These are phyloP conservation scores for Phyto melanocephala DNA, from an alignment of 2,888 invertebrate species.

Conservation along the genomic window DNA sequence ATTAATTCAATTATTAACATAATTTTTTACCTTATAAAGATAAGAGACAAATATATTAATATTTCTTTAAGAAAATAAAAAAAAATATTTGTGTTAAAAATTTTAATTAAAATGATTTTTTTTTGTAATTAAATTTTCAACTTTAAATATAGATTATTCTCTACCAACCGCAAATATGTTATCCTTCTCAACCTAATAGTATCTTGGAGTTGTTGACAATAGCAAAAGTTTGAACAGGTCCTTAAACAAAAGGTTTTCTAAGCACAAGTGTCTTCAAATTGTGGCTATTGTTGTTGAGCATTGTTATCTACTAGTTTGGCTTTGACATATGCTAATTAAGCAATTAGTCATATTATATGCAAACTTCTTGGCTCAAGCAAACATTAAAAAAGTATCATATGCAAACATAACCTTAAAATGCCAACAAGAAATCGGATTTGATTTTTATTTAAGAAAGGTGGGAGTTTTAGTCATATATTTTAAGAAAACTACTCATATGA, in stretches of 20 bases:
- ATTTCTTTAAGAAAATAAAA: too few relatives aligned
- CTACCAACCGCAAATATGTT: not conserved
- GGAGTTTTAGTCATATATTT: constrained; percentile 61
- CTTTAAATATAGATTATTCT: too few relatives aligned
- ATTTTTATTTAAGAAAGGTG: constrained; percentile 4
- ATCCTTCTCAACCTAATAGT: not conserved
- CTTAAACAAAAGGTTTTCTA: constrained; percentile 28
- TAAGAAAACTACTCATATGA: constrained; percentile 66
- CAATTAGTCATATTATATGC: constrained; percentile 77
- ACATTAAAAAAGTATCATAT: not conserved
- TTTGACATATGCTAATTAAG: constrained; percentile 79
- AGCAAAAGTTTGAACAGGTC: constrained; percentile 66
- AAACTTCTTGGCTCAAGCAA: not conserved
- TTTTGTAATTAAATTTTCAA: too few relatives aligned
- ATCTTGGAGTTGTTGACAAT: constrained; percentile 18
- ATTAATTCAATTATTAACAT: too few relatives aligned
- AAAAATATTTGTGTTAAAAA: too few relatives aligned
- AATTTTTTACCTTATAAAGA: too few relatives aligned
- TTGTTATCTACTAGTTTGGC: constrained; percentile 69
- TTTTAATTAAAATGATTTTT: too few relatives aligned
- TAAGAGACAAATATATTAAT: too few relatives aligned
- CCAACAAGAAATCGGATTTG: constrained; percentile 25
- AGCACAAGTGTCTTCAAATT: constrained; percentile 30
- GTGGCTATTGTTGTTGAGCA: constrained; percentile 42
- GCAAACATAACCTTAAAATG: constrained; percentile 33